Base-by-base conservation (phyloP, 2,888 invertebrate species). In the Leptura quadrifasciata region DNA sequence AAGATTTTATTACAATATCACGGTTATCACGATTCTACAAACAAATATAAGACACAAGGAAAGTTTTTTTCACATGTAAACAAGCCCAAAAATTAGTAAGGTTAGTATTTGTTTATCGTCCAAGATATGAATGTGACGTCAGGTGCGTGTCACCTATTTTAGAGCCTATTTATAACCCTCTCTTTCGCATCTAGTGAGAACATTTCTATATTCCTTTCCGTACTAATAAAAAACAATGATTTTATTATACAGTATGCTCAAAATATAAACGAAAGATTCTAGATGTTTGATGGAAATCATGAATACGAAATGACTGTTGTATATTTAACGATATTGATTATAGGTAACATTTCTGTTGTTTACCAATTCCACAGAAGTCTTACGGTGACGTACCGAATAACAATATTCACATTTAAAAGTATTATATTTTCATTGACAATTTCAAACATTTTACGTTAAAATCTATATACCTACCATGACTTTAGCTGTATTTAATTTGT, bases 201-300 rank as follows among this genome's bases (percentile, higher is more conserved):
- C 60, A 60, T 60, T 60, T 27, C 20, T 21, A n/a, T 60, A 9
- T 60, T 24, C 24, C 15, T 57, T 60, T 60, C 60, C 27, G 31
- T 9, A n/a, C 24, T 60, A 60, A 60, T 60, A 60, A 60, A 60
- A 60, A 27, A 60, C 60, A 60, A 60, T 60, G 60, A n/a, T 27
- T n/a, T 60, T 60, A 60, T 60, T 60, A 60, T 60, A 27, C 60
- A 27, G 31, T 27, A 31, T 31, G 31, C 15, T 60, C 60, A 60
- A 27, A 27, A 60, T 27, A n/a, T 60, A 60, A 60, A 27, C 24
- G 27, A 60, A 27, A 27, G 31, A 60, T 57, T 60, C 60, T 60
- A 8, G 27, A 27, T 60, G 60, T 60, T 27, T 60, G 60, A 60
- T 60, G 24, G 60, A 27, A 60, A 24, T 31, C 60, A 60, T 60